Conservation (phyloP, 1,140 invertebrate species). For the Eriosoma lanigerum region DNA sequence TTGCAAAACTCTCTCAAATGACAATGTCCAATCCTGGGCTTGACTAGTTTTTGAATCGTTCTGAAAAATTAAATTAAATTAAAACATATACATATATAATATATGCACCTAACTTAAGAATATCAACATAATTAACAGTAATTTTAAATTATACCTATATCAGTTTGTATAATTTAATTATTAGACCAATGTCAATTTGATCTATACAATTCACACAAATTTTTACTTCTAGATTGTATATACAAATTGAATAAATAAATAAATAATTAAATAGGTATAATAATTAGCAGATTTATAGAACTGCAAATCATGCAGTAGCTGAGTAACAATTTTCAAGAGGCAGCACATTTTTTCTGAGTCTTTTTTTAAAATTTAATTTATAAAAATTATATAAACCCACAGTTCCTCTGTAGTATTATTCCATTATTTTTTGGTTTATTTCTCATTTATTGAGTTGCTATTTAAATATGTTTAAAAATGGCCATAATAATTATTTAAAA, state of each 20-base stretch:
- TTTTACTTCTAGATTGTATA: background rate
- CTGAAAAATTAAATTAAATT: conserved; percentile 56
- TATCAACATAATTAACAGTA: background rate
- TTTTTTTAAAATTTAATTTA: no score
- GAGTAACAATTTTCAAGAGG: no score
- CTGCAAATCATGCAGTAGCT: no score
- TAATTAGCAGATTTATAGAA: no score
- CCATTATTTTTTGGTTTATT: no score
- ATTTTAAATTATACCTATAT: background rate
- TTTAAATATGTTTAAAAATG: no score
- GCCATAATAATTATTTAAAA: no score
- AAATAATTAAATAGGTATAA: background rate
- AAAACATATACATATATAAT: background rate
- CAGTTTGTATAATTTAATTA: background rate
- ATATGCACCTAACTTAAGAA: background rate
- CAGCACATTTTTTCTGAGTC: no score
- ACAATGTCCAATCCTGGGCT: conserved; percentile 76
- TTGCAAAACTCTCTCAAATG: conserved; percentile 86
- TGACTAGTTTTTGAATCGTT: conserved; percentile 59
- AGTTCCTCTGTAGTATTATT: no score
- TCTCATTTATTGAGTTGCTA: no score
- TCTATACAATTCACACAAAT: no score
- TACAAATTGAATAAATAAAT: background rate
- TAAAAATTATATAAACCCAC: no score
- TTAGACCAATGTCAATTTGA: background rate